These are phyloP conservation scores for Lagenorhynchus albirostris DNA, from an alignment of 2,113 vertebrate species.

Conservation along the genomic window DNA sequence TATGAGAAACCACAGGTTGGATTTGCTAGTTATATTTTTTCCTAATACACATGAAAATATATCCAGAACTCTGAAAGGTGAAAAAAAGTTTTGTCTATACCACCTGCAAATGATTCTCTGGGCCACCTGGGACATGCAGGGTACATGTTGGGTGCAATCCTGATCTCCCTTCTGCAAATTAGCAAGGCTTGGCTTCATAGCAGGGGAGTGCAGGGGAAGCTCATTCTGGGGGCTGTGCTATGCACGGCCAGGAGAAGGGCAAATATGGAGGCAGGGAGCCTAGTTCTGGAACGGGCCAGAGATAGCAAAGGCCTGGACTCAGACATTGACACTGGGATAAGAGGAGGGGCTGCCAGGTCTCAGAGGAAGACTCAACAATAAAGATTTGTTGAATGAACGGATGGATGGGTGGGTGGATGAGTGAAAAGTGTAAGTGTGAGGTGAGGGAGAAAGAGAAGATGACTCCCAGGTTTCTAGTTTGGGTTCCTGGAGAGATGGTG, in stretches of 20 bases:
- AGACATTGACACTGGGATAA: background rate
- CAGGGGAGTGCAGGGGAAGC: background rate
- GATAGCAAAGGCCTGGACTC: background rate
- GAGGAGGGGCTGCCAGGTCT: background rate
- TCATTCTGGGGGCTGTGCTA: background rate
- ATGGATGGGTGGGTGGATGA: background rate
- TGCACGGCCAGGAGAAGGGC: background rate
- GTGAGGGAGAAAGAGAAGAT: background rate
- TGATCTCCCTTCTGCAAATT: background rate
- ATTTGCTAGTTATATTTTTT: constrained; percentile 7
- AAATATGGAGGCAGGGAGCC: background rate
- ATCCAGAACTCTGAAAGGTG: constrained; percentile 3
- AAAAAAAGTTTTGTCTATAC: background rate
- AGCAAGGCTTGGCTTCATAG: background rate
- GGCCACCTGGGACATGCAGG: background rate
- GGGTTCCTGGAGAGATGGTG: background rate
- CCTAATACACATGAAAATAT: background rate
- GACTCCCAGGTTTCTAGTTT: background rate
- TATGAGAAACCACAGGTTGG: background rate
- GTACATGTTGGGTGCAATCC: background rate
- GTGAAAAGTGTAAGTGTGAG: background rate
- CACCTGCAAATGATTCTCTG: background rate
- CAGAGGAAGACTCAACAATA: background rate
- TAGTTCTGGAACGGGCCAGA: background rate
- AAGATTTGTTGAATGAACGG: background rate